These are phyloP conservation scores for Thunnus thynnus DNA, from an alignment of 2,113 vertebrate genomes.

Conservation along the genomic window DNA sequence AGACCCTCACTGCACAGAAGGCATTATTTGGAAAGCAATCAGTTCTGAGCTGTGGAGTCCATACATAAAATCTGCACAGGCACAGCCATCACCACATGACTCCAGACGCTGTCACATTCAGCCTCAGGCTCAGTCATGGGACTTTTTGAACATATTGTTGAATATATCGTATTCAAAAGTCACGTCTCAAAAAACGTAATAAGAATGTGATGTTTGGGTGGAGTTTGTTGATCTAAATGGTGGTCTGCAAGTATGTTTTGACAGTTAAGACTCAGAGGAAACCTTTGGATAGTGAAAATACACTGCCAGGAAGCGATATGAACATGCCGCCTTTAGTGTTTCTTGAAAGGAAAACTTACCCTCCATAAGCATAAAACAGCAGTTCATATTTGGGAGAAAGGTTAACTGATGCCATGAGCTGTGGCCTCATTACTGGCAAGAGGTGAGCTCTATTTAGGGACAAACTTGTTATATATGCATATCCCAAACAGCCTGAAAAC, in stretches of 20 bases:
- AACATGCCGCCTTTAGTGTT: neutral
- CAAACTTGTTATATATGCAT: slow-evolving; percentile 64
- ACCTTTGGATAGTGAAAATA: neutral
- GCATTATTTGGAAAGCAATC: slow-evolving; percentile 60
- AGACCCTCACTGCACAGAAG: slow-evolving; percentile 22
- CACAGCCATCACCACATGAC: slow-evolving; percentile 1
- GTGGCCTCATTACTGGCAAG: slow-evolving; percentile 65
- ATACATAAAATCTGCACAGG: slow-evolving; percentile 34
- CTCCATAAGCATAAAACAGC: slow-evolving; percentile 8
- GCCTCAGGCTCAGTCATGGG: slow-evolving; percentile 26
- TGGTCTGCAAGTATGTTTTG: neutral
- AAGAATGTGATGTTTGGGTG: neutral
- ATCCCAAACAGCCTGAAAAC: slow-evolving; percentile 59
- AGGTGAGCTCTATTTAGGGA: slow-evolving; percentile 62
- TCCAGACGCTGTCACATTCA: slow-evolving; percentile 23
- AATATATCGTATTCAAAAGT: neutral
- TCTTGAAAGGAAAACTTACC: slow-evolving; percentile 29
- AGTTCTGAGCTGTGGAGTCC: slow-evolving; percentile 34
- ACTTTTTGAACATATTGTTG: slow-evolving; percentile 2
- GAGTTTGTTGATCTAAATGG: neutral
- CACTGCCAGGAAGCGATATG: neutral
- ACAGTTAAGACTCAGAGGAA: neutral
- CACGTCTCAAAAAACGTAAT: neutral
- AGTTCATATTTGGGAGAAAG: slow-evolving; percentile 43
- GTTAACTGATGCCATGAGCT: slow-evolving; percentile 54